Evolutionary conservation across 2,113 vertebrate genomes (phyloP).

Genomic region (Isurus oxyrinchus): DNA sequence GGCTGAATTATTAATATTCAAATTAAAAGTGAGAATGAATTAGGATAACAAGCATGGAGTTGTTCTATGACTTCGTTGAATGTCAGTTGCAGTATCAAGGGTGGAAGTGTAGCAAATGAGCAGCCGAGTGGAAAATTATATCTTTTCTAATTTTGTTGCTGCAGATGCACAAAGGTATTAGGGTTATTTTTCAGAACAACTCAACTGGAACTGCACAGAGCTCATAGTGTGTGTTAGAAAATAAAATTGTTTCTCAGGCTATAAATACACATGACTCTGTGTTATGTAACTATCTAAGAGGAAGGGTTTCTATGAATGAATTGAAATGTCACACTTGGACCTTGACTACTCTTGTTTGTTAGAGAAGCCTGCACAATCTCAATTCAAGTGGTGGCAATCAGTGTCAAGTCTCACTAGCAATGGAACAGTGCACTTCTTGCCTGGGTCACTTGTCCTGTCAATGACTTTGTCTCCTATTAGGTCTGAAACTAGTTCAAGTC

Average conservation of each 20-base stretch:
- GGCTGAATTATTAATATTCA: slow-evolving; percentile 8
- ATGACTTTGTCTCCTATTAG: background rate
- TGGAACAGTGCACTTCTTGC: background rate
- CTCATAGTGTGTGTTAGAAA: background rate
- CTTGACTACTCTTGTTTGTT: background rate
- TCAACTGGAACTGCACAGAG: background rate
- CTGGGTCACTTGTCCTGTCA: background rate
- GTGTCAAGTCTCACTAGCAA: background rate
- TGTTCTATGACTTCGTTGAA: background rate
- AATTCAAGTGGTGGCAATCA: background rate
- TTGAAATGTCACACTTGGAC: background rate
- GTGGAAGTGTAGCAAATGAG: no score
- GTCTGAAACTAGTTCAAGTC: background rate
- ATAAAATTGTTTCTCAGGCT: background rate
- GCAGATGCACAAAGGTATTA: background rate
- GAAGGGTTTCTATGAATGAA: background rate
- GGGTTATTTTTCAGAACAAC: background rate
- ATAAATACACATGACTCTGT: background rate
- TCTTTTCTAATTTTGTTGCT: background rate
- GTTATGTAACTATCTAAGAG: no score
- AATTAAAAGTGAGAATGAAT: slow-evolving; percentile 4
- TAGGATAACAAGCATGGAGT: background rate
- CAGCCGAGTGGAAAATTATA: background rate
- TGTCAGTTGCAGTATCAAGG: background rate
- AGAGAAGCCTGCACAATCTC: no score